Conservation (phyloP, 1,140 invertebrate species). For the Drosophila seguyi region DNA sequence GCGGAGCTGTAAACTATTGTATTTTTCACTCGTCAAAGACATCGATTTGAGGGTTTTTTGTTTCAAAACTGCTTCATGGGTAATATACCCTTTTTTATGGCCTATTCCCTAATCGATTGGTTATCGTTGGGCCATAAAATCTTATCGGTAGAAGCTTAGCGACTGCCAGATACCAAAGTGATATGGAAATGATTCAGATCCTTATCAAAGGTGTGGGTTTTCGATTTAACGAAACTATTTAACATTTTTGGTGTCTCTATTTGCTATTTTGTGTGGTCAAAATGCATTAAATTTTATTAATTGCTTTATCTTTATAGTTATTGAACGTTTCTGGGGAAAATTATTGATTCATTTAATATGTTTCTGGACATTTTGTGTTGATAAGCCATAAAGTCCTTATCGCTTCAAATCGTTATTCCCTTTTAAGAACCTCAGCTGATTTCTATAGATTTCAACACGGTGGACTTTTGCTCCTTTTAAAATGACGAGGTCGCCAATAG, state of each 20-base stretch:
- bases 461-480: slow-evolving; percentile 7
- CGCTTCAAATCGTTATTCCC: not conserved
- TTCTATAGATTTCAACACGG: not conserved
- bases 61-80: slow-evolving; percentile 2
- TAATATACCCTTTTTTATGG: slow-evolving; percentile 1
- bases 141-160: slow-evolving; percentile 3
- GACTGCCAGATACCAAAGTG: not conserved
- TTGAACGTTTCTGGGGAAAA: not conserved
- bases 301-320: not conserved
- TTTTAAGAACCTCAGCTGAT: not conserved
- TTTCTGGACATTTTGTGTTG: not conserved
- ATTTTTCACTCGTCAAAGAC: not conserved
- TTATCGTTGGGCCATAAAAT: slow-evolving; percentile 11
- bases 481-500: not conserved
- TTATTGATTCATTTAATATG: slow-evolving; percentile 6
- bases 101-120: not conserved
- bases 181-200: not conserved
- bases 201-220: not conserved
- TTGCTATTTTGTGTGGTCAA: too few relatives aligned
- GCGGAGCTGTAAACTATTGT: slow-evolving; percentile 6
- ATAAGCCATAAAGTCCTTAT: slow-evolving; percentile 1
- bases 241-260: not conserved
- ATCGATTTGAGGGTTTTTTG: slow-evolving; percentile 1
- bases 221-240: not conserved
- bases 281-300: too few relatives aligned